Evolutionary conservation across 2,888 invertebrate genomes (phyloP).

Genomic region (Tachina fera): DNA sequence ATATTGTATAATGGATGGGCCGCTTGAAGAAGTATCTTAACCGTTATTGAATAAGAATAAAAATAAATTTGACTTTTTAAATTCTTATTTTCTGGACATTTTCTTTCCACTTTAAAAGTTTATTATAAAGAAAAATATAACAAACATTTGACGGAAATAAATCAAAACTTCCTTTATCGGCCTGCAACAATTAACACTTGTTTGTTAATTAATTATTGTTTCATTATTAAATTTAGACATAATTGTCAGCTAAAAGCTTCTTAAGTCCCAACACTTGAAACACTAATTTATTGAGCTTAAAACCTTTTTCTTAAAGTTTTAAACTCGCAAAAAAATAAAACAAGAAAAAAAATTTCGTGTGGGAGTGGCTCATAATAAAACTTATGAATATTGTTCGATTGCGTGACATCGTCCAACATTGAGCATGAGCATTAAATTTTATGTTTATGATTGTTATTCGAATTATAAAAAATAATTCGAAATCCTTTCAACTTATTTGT

Average conservation of each 20-base stretch:
- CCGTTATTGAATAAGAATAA: no score
- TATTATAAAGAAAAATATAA: neutral
- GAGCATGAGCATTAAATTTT: slow-evolving; percentile 59
- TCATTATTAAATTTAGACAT: slow-evolving; percentile 57
- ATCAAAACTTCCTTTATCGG: neutral
- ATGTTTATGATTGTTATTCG: slow-evolving; percentile 54
- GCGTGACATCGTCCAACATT: slow-evolving; percentile 5
- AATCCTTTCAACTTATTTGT: neutral
- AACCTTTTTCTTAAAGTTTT: neutral
- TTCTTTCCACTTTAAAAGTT: neutral
- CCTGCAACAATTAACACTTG: slow-evolving; percentile 47
- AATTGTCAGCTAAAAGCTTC: slow-evolving; percentile 62
- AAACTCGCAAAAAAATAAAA: neutral
- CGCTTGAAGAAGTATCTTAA: no score
- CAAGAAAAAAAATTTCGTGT: neutral
- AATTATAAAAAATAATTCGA: slow-evolving; percentile 35
- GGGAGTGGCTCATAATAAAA: slow-evolving; percentile 37
- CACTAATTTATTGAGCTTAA: slow-evolving; percentile 25
- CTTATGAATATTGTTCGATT: slow-evolving; percentile 9
- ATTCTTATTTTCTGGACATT: neutral
- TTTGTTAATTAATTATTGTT: slow-evolving; percentile 57
- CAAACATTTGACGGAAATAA: neutral
- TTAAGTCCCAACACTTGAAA: slow-evolving; percentile 14
- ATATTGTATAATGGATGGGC: no score
- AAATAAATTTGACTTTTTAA: no score